Evolutionary conservation across 1,140 invertebrate genomes (phyloP).

Genomic region (Drosophila ogumai): DNA sequence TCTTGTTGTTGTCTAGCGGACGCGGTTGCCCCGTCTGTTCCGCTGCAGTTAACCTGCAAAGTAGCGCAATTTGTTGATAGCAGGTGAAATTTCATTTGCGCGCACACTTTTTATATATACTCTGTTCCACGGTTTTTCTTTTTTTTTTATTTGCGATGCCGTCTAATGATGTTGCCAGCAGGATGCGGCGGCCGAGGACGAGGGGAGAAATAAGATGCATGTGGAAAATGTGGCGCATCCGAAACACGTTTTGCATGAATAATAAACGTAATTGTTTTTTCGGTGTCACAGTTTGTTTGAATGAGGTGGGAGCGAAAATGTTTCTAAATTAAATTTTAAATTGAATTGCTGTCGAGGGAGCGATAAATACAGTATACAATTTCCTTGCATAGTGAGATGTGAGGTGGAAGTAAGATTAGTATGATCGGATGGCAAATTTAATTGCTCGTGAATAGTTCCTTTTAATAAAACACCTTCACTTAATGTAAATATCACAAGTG

Average conservation of each 20-base stretch:
- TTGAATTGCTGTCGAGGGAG: slow-evolving; percentile 39
- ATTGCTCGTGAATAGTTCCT: not conserved
- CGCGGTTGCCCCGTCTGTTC: slow-evolving; percentile 64
- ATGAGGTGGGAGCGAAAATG: slow-evolving; percentile 21
- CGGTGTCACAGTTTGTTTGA: slow-evolving; percentile 51
- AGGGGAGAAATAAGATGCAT: slow-evolving; percentile 39
- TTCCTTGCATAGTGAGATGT: not conserved
- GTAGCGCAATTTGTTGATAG: slow-evolving; percentile 83
- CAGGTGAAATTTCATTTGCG: slow-evolving; percentile 80
- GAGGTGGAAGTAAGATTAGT: not conserved
- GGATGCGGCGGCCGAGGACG: slow-evolving; percentile 1
- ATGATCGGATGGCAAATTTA: not conserved
- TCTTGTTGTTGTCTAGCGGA: slow-evolving; percentile 36
- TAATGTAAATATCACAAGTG: not conserved
- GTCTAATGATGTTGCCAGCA: slow-evolving; percentile 66
- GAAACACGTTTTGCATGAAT: slow-evolving; percentile 68
- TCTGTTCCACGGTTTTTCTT: slow-evolving; percentile 23
- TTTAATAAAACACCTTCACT: not conserved
- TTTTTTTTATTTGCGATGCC: slow-evolving; percentile 47
- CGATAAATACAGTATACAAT: slow-evolving; percentile 11
- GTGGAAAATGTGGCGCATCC: slow-evolving; percentile 57
- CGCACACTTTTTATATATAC: slow-evolving; percentile 60
- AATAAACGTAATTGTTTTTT: slow-evolving; percentile 76
- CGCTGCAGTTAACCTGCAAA: slow-evolving; percentile 81
- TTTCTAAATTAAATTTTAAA: slow-evolving; percentile 43